Conservation (phyloP, 2,797 vertebrate genomes). For the Cyclura pinguis region DNA sequence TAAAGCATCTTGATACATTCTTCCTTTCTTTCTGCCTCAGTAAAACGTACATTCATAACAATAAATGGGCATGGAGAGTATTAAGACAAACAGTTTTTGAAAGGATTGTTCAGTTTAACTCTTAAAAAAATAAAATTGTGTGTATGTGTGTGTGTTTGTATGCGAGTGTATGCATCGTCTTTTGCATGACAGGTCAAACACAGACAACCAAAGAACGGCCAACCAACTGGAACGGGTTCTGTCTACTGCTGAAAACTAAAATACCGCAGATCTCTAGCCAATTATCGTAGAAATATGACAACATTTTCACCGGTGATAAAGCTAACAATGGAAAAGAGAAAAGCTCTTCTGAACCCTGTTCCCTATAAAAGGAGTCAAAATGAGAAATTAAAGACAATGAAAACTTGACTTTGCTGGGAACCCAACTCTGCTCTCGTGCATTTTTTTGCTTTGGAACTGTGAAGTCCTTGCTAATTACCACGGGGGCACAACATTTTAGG, state of each 20-base stretch:
- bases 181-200: conserved; percentile 85
- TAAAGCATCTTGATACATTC: conserved; percentile 65
- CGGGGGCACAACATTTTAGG: no score
- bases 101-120: conserved; percentile 53
- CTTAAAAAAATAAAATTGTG: conserved; percentile 47
- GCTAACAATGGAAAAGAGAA: no score
- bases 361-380: conserved; percentile 40
- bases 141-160: conserved; percentile 8
- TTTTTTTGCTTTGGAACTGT: not conserved
- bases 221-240: conserved; percentile 75
- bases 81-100: conserved; percentile 56
- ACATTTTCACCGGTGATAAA: conserved; percentile 7
- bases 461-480: no score
- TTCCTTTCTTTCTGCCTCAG: conserved; percentile 50
- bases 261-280: conserved; percentile 48
- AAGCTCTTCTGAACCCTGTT: conserved; percentile 44
- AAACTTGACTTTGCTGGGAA: not conserved
- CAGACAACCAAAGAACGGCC: not conserved
- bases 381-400: not conserved
- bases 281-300: conserved; percentile 18
- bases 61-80: conserved; percentile 52
- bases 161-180: conserved; percentile 75
- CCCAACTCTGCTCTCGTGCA: no score
- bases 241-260: conserved; percentile 68
- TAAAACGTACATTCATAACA: conserved; percentile 67